Base-by-base conservation (phyloP, 2,888 invertebrate genomes). In the Stenolophus ochropezus region DNA sequence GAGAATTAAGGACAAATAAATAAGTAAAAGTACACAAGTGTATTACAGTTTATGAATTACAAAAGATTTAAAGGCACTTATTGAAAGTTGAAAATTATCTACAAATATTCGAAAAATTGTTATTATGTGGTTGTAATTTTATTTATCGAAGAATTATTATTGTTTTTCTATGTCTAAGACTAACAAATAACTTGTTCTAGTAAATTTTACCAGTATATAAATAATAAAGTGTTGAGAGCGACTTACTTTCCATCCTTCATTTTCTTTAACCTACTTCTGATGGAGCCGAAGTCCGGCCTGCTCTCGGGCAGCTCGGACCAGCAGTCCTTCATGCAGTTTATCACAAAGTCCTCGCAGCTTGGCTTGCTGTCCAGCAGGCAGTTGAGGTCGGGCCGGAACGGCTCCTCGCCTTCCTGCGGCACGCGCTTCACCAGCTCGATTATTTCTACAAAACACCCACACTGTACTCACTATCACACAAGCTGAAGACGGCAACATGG, bases 231-330 rank as follows among this genome's bases (percentile, higher is more conserved):
- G 27, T 4, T 27, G 3, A 4, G 1, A 21, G 20, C 14, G 18
- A 92, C 94, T 92, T 87, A 96, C 96, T 94, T 93, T 88, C 97
- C 97, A 82, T 96, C 93, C 89, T 94, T 95, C 94, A 98, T 94
- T 88, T 95, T 95, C 91, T 98, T 97, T 85, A 98, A 92, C 53
- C 95, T 92, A 16, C 90, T 90, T 86, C 97, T 91, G 85, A 98
- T 94, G 76, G 91, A 91, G 85, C 93, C 92, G 89, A 98, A 97
- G 89, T 97, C 98, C 0, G 97, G 98, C 84, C 98, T 90, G 6
- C 90, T 86, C 82, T 94, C 95, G 0, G 97, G 96, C 85, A 93
- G 93, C 88, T 98, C 97, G 16, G 94, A 91, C 98, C 98, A 98
- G 88, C 97, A 96, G 87, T 96, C 96, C 86, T 92, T 92, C 92